These are phyloP conservation scores for Rhea pennata DNA, from an alignment of 2,113 vertebrate genomes.

Conservation along the genomic window DNA sequence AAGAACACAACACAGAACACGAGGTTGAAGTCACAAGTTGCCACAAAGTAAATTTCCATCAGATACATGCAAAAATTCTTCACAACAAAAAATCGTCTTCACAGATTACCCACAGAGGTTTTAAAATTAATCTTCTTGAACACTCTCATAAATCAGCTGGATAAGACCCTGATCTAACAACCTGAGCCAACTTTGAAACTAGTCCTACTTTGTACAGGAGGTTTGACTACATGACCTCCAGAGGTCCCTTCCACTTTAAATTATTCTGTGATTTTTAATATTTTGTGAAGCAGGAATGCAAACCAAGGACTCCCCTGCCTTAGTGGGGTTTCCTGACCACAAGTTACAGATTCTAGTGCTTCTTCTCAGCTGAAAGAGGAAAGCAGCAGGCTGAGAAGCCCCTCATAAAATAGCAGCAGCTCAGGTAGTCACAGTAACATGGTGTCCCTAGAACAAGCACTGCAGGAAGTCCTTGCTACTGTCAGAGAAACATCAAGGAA, in stretches of 20 bases:
- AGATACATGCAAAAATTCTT: neutral
- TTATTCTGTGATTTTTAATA: neutral
- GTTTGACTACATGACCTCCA: neutral
- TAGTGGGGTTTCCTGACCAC: neutral
- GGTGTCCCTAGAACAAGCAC: neutral
- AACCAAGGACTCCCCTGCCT: neutral
- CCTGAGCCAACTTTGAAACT: neutral
- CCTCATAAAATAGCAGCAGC: neutral
- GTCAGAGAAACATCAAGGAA: neutral
- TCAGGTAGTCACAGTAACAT: neutral
- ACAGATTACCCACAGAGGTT: neutral
- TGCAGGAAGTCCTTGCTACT: neutral
- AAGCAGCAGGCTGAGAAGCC: neutral
- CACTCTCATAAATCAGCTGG: neutral
- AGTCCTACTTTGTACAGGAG: neutral
- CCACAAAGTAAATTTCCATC: neutral
- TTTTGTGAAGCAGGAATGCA: neutral
- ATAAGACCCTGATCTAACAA: neutral
- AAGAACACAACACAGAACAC: neutral
- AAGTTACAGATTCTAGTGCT: neutral
- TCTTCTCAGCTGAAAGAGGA: neutral
- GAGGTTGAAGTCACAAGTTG: neutral
- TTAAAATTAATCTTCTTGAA: neutral
- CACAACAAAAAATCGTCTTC: neutral
- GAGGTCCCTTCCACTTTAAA: neutral